These are phyloP conservation scores for Xanthorhoe spadicearia DNA, from an alignment of 2,888 invertebrate species.

Conservation along the genomic window DNA sequence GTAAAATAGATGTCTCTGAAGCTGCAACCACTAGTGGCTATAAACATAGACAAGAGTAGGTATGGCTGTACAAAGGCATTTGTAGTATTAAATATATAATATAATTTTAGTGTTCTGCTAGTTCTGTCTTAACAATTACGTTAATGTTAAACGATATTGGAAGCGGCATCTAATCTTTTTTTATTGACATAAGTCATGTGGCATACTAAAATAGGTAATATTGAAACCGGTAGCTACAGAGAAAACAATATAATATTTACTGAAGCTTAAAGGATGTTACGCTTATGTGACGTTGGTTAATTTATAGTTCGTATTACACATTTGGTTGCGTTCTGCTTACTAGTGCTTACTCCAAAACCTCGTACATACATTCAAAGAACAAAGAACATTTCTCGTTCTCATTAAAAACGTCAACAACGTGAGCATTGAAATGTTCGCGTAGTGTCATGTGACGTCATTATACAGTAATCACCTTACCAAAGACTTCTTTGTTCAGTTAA, in stretches of 20 bases:
- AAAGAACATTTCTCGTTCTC: constrained; percentile 16
- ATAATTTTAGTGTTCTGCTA: too few relatives aligned
- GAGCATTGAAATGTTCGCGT: constrained; percentile 12
- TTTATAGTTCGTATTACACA: background rate
- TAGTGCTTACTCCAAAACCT: background rate
- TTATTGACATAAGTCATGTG: background rate
- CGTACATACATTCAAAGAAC: background rate
- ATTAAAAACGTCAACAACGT: constrained; percentile 24
- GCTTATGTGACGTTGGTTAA: background rate
- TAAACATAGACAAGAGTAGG: too few relatives aligned
- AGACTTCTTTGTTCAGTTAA: constrained; percentile 14
- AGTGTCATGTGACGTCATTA: constrained; percentile 28
- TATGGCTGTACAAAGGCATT: too few relatives aligned
- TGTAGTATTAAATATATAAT: too few relatives aligned
- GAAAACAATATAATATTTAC: background rate
- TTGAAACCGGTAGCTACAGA: background rate
- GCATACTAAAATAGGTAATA: background rate
- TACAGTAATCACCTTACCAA: constrained; percentile 23
- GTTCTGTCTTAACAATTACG: too few relatives aligned
- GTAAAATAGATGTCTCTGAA: too few relatives aligned
- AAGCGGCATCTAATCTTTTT: too few relatives aligned
- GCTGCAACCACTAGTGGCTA: too few relatives aligned
- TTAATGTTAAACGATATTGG: too few relatives aligned
- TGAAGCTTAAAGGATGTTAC: background rate
- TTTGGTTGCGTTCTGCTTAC: background rate